A percentile compares a stretch with the other conserved stretches of the same genome.
phyloP scores from a whole-genome alignment of 2,797 vertebrate species.

The Muraenolepis orangiensis region DNA sequence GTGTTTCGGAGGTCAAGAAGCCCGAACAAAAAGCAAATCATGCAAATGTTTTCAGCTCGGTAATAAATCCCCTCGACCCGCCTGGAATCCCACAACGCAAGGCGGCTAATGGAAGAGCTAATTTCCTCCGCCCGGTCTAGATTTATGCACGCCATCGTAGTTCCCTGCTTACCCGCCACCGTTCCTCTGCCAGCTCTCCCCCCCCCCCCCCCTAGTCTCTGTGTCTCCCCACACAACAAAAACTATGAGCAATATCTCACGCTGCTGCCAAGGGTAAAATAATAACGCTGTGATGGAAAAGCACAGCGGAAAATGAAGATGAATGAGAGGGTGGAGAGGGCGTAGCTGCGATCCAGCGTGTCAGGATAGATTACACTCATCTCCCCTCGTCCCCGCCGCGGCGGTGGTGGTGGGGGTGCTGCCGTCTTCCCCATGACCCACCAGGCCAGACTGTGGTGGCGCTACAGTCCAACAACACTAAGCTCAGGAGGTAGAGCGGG shows the following conservation, averaged over 20 bases:
- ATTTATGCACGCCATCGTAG: background rate
- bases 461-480: too few relatives aligned
- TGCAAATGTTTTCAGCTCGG: background rate
- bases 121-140: background rate
- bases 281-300: conserved; percentile 26
- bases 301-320: conserved; percentile 38
- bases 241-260: conserved; percentile 15
- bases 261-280: conserved; percentile 19
- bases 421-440: too few relatives aligned
- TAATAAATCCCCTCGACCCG: background rate
- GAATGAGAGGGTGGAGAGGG: conserved; percentile 24
- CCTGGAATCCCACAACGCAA: background rate
- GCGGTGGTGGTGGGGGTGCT: too few relatives aligned
- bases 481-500: too few relatives aligned
- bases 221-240: conserved; percentile 5
- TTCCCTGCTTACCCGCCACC: background rate
- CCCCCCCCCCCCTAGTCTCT: background rate
- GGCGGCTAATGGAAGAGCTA: background rate
- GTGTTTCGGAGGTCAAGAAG: background rate
- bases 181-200: background rate
- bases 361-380: conserved; percentile 26
- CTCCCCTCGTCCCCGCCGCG: too few relatives aligned
- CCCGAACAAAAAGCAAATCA: background rate
- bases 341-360: conserved; percentile 26
- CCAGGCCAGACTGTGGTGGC: background rate